Evolutionary conservation across 2,797 vertebrate genomes (phyloP).

Genomic region (Selene dorsalis): DNA sequence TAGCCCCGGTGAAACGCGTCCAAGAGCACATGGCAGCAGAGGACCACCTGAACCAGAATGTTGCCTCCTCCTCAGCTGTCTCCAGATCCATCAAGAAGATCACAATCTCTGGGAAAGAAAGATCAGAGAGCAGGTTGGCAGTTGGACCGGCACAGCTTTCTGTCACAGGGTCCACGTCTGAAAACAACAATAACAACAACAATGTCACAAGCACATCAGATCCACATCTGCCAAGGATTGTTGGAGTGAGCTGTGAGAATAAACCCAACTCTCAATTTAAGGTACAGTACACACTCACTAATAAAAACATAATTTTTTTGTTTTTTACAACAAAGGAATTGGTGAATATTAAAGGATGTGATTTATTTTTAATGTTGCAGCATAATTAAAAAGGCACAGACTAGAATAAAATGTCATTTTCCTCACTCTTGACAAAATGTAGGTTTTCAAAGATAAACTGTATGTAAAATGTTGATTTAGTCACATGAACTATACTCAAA

Average conservation of each 20-base stretch:
- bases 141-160: conserved; percentile 28
- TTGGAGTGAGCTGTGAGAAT: conserved; percentile 82
- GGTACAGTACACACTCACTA: conserved; percentile 70
- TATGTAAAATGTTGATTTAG: neutral
- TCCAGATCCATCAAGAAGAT: conserved; percentile 87
- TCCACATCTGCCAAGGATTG: conserved; percentile 77
- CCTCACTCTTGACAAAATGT: neutral
- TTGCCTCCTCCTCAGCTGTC: conserved; percentile 60
- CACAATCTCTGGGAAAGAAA: conserved; percentile 80
- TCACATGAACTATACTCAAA: neutral
- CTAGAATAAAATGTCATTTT: neutral
- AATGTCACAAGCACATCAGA: conserved; percentile 63
- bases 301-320: neutral
- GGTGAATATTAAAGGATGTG: neutral
- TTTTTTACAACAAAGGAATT: neutral
- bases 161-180: conserved; percentile 47
- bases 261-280: conserved; percentile 82
- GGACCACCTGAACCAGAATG: conserved; percentile 81
- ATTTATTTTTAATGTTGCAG: neutral
- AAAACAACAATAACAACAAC: conserved; percentile 83
- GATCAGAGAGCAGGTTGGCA: conserved; percentile 37
- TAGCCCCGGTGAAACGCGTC: conserved; percentile 46
- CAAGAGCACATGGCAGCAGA: conserved; percentile 73
- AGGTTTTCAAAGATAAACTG: neutral
- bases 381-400: neutral